phyloP scores from a whole-genome alignment of 2,888 invertebrate species.

The Thumatha senex region DNA sequence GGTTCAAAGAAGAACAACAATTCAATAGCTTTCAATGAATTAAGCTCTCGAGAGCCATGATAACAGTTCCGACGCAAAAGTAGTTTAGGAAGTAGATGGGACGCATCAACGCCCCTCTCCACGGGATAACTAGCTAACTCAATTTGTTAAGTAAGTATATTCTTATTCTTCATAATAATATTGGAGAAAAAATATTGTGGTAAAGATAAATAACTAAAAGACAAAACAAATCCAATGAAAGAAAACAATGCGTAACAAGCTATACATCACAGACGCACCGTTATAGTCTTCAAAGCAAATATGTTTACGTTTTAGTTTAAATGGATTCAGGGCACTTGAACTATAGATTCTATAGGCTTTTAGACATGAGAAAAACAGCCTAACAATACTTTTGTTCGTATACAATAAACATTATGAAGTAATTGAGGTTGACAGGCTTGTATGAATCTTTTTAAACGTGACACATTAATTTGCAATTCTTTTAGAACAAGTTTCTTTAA shows the following conservation, averaged over 20 bases:
- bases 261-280: not conserved
- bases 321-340: slow-evolving; percentile 7
- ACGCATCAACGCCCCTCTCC: too few species aligned
- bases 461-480: slow-evolving; percentile 35
- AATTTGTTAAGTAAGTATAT: too few species aligned
- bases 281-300: slow-evolving; percentile 8
- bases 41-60: too few species aligned
- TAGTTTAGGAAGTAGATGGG: too few species aligned
- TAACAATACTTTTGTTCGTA: slow-evolving; percentile 5
- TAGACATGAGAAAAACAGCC: slow-evolving; percentile 4
- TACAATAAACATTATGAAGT: not conserved
- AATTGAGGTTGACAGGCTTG: slow-evolving; percentile 13
- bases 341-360: slow-evolving; percentile 2
- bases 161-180: too few species aligned
- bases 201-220: not conserved
- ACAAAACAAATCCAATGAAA: not conserved
- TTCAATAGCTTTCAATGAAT: too few species aligned
- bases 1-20: too few species aligned
- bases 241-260: not conserved
- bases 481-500: slow-evolving; percentile 36
- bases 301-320: slow-evolving; percentile 1
- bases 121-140: too few species aligned
- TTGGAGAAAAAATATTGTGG: too few species aligned
- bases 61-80: too few species aligned
- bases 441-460: slow-evolving; percentile 18